These are phyloP conservation scores for Tenebrosternarchus preto DNA, from an alignment of 2,113 vertebrate species.

Conservation along the genomic window DNA sequence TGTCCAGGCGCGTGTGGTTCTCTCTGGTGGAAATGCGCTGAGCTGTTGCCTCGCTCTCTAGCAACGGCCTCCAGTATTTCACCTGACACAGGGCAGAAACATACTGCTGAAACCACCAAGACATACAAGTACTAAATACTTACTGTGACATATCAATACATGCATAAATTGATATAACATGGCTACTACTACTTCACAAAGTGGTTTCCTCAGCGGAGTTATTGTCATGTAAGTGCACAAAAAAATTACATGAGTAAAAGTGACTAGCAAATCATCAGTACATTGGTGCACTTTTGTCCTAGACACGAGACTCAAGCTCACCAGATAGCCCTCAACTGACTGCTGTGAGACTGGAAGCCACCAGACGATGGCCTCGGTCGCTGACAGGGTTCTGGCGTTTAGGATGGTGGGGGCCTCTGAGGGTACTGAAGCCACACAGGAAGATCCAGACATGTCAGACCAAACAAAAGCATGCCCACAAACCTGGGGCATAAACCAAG, in stretches of 20 bases:
- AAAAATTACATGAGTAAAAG: background rate
- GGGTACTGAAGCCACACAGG: conserved; percentile 76
- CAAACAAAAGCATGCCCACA: background rate
- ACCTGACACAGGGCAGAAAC: conserved; percentile 74
- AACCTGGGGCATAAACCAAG: background rate
- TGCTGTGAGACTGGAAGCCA: conserved; percentile 81
- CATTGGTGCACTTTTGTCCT: no score
- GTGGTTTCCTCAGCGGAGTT: background rate
- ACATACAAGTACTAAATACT: background rate
- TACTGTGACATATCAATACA: background rate
- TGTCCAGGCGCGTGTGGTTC: conserved; percentile 84
- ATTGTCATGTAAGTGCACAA: background rate
- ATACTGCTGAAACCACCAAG: background rate
- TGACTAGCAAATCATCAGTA: background rate
- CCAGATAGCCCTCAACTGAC: conserved; percentile 89
- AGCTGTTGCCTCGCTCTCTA: conserved; percentile 84
- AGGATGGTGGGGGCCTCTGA: conserved; percentile 79
- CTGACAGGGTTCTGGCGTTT: conserved; percentile 78
- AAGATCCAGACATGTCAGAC: conserved; percentile 6
- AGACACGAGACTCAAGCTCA: conserved; percentile 62
- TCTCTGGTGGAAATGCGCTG: conserved; percentile 77
- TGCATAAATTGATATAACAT: background rate
- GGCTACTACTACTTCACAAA: background rate
- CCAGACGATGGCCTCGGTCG: conserved; percentile 83
- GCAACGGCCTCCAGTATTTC: conserved; percentile 82